Evolutionary conservation across 2,888 invertebrate genomes (phyloP), one percentile per base, ranked within the genome.

Genomic region (Drosophila aldrichi): DNA sequence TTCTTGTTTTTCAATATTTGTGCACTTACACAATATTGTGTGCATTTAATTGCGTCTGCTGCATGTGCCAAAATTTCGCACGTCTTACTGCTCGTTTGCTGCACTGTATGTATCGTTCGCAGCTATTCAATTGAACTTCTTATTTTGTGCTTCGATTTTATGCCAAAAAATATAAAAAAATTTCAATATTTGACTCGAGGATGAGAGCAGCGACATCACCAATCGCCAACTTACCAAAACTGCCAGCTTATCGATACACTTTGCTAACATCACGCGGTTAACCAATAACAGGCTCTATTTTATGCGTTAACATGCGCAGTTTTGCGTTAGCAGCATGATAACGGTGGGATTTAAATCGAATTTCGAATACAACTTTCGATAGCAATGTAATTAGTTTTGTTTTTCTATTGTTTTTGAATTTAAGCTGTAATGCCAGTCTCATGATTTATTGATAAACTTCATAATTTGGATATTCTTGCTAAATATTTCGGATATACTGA

Each of bases 21-120:
- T 48, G 22, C 54, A 83, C 81, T 81, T 81, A 81, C 80, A 81
- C 81, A 71, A 68, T 59, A 57, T 57, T 41, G 58, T 46, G 62
- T 36, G 49, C 81, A 81, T 81, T 77, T 63, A 70, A 62, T 58
- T 63, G 8, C 36, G 54, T 14, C 12, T 32, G 51, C 49, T 36
- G 36, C 29, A 36, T 40, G 18, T 22, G 58, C 29, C 48, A 32
- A 29, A 64, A 32, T 29, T 51, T 32, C 9, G 29, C 32, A 51
- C 36, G 38, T 8, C 16, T n/a, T 34, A 46, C 48, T 72, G 34
- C 36, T 54, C 58, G 54, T 29, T 43, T 25, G 25, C 58, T 74
- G 25, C 43, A 51, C 46, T 41, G 55, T 16, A 52, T 48, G 29
- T 22, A 43, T 34, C 43, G 36, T 36, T 49, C 49, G 34, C 48